Evolutionary conservation across 2,113 vertebrate species (phyloP).

Genomic region (Myotis brandtii): DNA sequence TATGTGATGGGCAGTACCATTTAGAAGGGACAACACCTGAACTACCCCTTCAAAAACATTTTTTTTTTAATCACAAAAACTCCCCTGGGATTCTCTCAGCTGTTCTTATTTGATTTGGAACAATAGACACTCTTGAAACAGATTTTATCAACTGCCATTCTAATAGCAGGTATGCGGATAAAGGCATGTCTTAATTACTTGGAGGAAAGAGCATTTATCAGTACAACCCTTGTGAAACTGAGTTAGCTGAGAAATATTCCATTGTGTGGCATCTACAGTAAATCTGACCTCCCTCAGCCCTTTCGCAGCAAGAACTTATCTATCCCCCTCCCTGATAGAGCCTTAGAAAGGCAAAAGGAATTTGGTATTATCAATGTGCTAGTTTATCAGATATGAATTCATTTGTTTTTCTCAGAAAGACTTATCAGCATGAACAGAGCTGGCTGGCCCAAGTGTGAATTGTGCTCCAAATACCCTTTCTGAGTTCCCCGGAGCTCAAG

Average conservation of each 20-base stretch:
- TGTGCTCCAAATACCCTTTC: slow-evolving; percentile 76
- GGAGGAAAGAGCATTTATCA: neutral
- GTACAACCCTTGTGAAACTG: neutral
- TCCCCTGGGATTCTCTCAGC: neutral
- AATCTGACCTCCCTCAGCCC: slow-evolving; percentile 19
- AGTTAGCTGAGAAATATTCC: slow-evolving; percentile 58
- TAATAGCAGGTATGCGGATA: neutral
- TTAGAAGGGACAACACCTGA: neutral
- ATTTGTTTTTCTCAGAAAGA: slow-evolving; percentile 84
- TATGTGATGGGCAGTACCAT: neutral
- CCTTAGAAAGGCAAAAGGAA: slow-evolving; percentile 78
- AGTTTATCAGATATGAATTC: slow-evolving; percentile 80
- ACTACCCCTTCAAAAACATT: neutral
- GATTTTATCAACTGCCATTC: neutral
- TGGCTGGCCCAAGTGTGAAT: slow-evolving; percentile 78
- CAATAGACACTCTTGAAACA: neutral
- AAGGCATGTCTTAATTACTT: slow-evolving; percentile 31
- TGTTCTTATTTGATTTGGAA: neutral
- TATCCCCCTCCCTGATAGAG: slow-evolving; percentile 35
- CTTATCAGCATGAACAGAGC: slow-evolving; percentile 77
- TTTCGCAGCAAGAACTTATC: slow-evolving; percentile 34
- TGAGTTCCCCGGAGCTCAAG: slow-evolving; percentile 74
- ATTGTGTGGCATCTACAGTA: slow-evolving; percentile 38
- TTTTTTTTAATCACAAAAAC: neutral
- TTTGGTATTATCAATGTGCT: slow-evolving; percentile 72